phyloP scores from a whole-genome alignment of 2,888 invertebrate species.

The Ecdyonurus torrentis region DNA sequence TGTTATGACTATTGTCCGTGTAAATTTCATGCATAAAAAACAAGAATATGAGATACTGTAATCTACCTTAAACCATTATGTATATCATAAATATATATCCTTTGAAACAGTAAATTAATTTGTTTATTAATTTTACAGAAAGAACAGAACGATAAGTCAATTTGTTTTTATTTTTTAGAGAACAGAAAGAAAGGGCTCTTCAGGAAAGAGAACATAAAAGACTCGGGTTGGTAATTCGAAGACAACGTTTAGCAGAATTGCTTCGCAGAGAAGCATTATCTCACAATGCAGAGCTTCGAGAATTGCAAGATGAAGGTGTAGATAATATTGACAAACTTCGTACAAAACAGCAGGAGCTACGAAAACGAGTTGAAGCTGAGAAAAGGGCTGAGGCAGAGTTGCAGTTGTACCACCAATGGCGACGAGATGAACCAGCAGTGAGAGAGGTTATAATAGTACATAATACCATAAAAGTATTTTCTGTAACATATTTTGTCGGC shows the following conservation, averaged over 20 bases:
- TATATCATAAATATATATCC: too few relatives aligned
- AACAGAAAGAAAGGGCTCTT: background rate
- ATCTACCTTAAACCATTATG: too few relatives aligned
- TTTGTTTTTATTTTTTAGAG: background rate
- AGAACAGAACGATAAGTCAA: background rate
- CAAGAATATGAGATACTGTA: too few relatives aligned
- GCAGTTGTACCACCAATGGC: slow-evolving; percentile 12
- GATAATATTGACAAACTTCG: background rate
- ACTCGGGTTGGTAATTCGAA: background rate
- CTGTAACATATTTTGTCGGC: too few relatives aligned
- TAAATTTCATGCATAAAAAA: too few relatives aligned
- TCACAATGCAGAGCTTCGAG: slow-evolving; percentile 3
- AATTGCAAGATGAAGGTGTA: background rate
- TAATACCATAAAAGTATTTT: too few relatives aligned
- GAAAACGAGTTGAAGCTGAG: slow-evolving; percentile 8
- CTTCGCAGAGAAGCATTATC: slow-evolving; percentile 3
- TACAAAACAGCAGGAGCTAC: slow-evolving; percentile 8
- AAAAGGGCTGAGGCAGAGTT: slow-evolving; percentile 11
- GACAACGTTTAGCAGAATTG: slow-evolving; percentile 6
- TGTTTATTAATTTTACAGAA: background rate
- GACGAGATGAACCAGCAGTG: slow-evolving; percentile 9
- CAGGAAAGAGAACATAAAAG: slow-evolving; percentile 1
- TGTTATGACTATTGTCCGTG: too few relatives aligned
- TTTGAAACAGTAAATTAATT: too few relatives aligned
- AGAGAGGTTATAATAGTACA: too few relatives aligned